Base-by-base conservation (phyloP, 2,797 vertebrate genomes). In the Sebastes matsubarae region DNA sequence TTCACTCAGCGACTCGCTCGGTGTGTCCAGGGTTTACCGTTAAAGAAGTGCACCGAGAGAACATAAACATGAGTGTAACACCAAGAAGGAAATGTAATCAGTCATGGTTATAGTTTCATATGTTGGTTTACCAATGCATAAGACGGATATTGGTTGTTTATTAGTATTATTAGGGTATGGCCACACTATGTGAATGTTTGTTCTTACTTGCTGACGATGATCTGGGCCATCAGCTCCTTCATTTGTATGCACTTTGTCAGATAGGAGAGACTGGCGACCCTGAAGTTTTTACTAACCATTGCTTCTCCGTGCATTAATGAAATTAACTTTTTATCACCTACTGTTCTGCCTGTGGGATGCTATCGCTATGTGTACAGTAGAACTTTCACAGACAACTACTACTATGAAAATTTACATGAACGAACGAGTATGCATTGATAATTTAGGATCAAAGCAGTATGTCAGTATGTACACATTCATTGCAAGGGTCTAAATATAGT, bases 1-100 rank as follows among this genome's bases (percentile, higher is more conserved):
- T 73, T 91, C 84, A 87, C 75, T 88, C 74, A 83, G 52, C 27
- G 46, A 73, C 36, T 82, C 70, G 22, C 14, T 80, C 50, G 32
- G 46, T 22, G 42, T 63, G 64, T 73, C 34, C 50, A 25, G 59
- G 55, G 18, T 76, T 59, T 65, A 52, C 32, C 68, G 65, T 66
- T 5, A 32, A 70, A 72, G 54, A 66, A 38, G 30, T 42, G 57
- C 32, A 22, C 55, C 14, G 68, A 52, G 5, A 59, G 29, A 69
- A 68, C 61, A 77, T n/a, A 9, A 68, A 60, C 29, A 50, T 4
- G 24, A 38, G 13, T 4, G 14, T 4, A 34, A 29, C 59, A 46
- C 57, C 46, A 57, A 14, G 9, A 32, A 18, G 4, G 22, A 59
- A 8, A 13, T 38, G 34, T 29, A 8, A 22, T 50, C 22, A 30